Conservation (phyloP, 2,797 vertebrate genomes). For the Chelidonichthys spinosus region DNA sequence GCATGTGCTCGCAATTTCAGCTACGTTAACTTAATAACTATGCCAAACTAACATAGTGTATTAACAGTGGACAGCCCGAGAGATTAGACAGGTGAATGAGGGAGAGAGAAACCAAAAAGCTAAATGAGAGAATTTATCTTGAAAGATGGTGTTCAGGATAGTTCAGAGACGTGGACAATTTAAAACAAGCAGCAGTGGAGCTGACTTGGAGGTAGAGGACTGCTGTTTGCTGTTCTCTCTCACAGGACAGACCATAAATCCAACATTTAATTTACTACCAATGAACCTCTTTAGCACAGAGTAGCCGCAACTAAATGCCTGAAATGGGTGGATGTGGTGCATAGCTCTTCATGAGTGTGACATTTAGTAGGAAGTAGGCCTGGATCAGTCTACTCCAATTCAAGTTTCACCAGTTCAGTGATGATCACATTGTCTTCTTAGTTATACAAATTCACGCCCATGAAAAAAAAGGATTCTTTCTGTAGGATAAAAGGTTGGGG, state of each 20-base stretch:
- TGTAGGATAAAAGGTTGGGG: background rate
- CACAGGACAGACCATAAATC: background rate
- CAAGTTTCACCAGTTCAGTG: conserved; percentile 2
- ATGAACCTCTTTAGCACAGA: background rate
- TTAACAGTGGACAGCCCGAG: background rate
- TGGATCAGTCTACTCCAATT: background rate
- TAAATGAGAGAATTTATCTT: background rate
- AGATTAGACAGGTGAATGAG: background rate
- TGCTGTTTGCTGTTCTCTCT: background rate
- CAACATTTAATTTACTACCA: background rate
- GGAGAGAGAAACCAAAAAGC: no score
- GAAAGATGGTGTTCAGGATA: background rate
- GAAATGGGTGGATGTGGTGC: background rate
- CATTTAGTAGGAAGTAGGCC: background rate
- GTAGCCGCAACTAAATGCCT: background rate
- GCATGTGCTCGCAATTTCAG: conserved; percentile 9
- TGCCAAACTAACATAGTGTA: background rate
- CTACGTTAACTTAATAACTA: background rate
- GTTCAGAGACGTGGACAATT: no score
- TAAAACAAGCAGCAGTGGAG: background rate
- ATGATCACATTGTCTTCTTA: no score
- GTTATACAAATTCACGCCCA: background rate
- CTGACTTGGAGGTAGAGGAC: background rate
- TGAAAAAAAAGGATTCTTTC: background rate
- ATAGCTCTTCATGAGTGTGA: background rate